These are phyloP conservation scores for Lapara coniferarum DNA, from an alignment of 2,888 invertebrate genomes.

Conservation along the genomic window DNA sequence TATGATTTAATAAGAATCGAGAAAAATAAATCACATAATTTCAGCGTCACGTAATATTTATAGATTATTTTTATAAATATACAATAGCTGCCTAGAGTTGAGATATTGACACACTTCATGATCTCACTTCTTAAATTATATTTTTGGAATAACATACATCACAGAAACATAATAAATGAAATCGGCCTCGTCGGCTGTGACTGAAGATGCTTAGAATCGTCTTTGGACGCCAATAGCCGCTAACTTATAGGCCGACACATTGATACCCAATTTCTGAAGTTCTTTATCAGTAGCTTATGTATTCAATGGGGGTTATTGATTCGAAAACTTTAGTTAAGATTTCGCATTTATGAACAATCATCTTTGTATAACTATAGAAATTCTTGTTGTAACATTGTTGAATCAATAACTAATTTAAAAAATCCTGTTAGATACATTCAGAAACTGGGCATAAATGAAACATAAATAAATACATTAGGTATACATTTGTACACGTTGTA, in stretches of 20 bases:
- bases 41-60: constrained; percentile 26
- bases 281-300: too few relatives aligned
- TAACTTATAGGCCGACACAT: constrained; percentile 69
- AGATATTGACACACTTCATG: constrained; percentile 55
- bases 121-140: constrained; percentile 45
- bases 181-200: constrained; percentile 14
- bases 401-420: too few relatives aligned
- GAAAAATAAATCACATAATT: constrained; percentile 38
- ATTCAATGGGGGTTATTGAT: too few relatives aligned
- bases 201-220: constrained; percentile 27
- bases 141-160: constrained; percentile 42
- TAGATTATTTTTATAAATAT: constrained; percentile 37
- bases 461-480: constrained; percentile 61
- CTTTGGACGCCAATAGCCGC: constrained; percentile 49
- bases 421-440: too few relatives aligned
- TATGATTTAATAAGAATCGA: constrained; percentile 43
- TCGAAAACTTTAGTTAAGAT: too few relatives aligned
- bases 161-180: constrained; percentile 32
- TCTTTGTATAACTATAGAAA: too few relatives aligned
- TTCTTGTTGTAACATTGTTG: too few relatives aligned
- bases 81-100: constrained; percentile 73
- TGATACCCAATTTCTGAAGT: constrained; percentile 30
- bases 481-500: constrained; percentile 71
- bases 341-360: too few relatives aligned
- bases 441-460: constrained; percentile 42